These are phyloP conservation scores for Xylocampa areola DNA, from an alignment of 2,888 invertebrate genomes.

Conservation along the genomic window DNA sequence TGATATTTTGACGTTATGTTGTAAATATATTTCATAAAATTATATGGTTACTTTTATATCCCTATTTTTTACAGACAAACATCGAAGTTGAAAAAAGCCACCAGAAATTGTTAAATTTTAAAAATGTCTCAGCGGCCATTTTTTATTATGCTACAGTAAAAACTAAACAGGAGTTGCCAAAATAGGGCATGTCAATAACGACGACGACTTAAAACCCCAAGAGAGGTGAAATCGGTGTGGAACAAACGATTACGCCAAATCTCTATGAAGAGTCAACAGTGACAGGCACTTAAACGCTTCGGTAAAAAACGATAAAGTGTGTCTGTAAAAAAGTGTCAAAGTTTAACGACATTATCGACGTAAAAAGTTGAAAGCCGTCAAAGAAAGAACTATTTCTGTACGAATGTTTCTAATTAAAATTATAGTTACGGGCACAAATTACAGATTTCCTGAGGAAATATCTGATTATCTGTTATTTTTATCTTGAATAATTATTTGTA, in stretches of 20 bases:
- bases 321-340: constrained; percentile 83
- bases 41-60: no score
- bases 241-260: constrained; percentile 37
- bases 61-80: no score
- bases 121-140: no score
- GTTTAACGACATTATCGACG: constrained; percentile 74
- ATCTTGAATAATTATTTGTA: constrained; percentile 67
- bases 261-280: constrained; percentile 57
- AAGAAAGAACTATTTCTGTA: constrained; percentile 62
- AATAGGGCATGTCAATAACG: constrained; percentile 51
- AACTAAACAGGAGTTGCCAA: constrained; percentile 46
- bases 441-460: constrained; percentile 84
- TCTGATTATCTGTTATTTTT: constrained; percentile 73
- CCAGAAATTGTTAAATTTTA: no score
- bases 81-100: no score
- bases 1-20: no score
- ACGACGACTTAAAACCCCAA: constrained; percentile 44
- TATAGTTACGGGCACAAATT: constrained; percentile 77
- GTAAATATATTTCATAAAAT: no score
- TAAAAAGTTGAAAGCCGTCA: constrained; percentile 71
- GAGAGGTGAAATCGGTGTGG: constrained; percentile 44
- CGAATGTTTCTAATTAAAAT: constrained; percentile 82
- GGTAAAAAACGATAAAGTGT: constrained; percentile 65
- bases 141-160: no score
- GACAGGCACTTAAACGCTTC: constrained; percentile 75